phyloP scores from a whole-genome alignment of 2,797 vertebrate species.

The Enteromius thamalakanensis region DNA sequence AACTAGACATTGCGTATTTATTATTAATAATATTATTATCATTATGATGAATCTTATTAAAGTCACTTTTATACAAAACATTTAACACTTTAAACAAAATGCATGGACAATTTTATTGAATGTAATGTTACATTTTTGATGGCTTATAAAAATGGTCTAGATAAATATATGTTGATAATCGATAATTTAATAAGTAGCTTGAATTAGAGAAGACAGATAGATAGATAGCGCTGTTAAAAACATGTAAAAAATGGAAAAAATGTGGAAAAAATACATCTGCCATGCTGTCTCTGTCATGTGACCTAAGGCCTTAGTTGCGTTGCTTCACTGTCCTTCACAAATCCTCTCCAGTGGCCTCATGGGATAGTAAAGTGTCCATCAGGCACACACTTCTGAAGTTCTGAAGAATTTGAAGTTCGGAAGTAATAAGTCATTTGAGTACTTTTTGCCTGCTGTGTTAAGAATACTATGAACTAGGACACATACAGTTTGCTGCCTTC shows the following conservation, averaged over 20 bases:
- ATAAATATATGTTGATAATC: too few species aligned
- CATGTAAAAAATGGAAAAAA: too few species aligned
- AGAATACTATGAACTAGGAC: neutral
- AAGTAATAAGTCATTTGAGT: neutral
- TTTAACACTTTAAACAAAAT: too few species aligned
- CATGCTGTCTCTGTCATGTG: neutral
- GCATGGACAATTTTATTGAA: too few species aligned
- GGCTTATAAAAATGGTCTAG: too few species aligned
- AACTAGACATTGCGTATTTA: neutral
- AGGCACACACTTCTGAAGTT: neutral
- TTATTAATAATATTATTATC: neutral
- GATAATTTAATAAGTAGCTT: neutral
- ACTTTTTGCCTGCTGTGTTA: neutral
- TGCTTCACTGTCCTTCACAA: neutral
- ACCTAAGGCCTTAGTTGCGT: neutral
- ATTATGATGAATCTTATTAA: too few species aligned
- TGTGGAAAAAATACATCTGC: neutral
- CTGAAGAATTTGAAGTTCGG: neutral
- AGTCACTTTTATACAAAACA: too few species aligned
- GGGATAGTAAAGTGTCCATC: neutral
- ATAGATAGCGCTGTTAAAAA: neutral
- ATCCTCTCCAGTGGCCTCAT: neutral
- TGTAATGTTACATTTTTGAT: too few species aligned
- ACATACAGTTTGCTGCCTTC: neutral
- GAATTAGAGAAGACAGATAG: neutral